Evolutionary conservation across 2,113 vertebrate species (phyloP), one percentile per base, ranked within the genome.

Genomic region (Uria aalge): DNA sequence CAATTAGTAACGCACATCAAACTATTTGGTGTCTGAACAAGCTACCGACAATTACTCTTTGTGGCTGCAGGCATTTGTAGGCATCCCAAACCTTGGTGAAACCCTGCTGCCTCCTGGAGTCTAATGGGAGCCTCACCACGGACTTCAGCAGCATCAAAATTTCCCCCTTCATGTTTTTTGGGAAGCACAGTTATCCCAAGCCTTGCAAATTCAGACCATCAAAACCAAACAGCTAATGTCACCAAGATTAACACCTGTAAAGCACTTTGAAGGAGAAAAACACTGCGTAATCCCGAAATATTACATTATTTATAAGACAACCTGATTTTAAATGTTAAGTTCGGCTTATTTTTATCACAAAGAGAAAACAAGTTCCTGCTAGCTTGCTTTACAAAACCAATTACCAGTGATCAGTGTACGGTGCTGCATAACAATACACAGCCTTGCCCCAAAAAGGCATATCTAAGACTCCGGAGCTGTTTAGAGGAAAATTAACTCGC

Each of bases 261-360:
- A 95, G 60, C 55, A 75, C 92, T 96, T 85, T 90, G 93, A 93
- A 96, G 72, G 68, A 71, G 63, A 88, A 96, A 88, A 95, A 74
- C 66, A 90, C 72, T 40, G 34, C 2, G 18, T 81, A 95, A 96
- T 92, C 85, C 85, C 63, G 3, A 74, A 93, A 90, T 77, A 89
- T 22, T 96, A 93, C 94, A 96, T 96, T 97, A 96, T 97, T 96
- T 94, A 97, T 95, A 81, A 91, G 68, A 87, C 6, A 80, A 96
- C 94, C 95, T 97, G 91, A 96, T 97, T 97, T 95, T 82, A 96
- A 94, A 92, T 85, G 86, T 95, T 95, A 97, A 83, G 36, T 94
- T 96, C 0, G 2, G 80, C 95, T 96, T 96, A 95, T 96, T 96
- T 97, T 96, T 96, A 95, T 96, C 97, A 95, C 97, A 96, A 97